Percentiles rank a stretch among this genome's conserved stretches.
Conservation (phyloP, 2,888 invertebrate species). For the Pachliopta kotzebuea region DNA sequence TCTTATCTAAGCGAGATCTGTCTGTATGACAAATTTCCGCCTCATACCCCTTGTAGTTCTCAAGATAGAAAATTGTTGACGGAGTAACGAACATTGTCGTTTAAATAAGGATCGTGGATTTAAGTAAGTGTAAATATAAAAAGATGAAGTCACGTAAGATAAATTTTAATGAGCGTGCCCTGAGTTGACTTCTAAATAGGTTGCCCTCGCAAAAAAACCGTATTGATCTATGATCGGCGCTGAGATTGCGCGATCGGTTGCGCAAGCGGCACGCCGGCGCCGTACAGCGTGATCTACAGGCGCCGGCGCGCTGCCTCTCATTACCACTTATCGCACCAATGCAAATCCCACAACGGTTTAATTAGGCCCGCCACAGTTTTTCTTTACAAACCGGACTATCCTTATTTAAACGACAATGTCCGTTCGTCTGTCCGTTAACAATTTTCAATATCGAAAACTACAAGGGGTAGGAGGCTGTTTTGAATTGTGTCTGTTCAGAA, state of each 20-base stretch:
- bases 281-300: slow-evolving; percentile 71
- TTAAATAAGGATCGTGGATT: too few species aligned
- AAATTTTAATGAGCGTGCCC: slow-evolving; percentile 21
- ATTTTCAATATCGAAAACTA: too few species aligned
- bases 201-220: slow-evolving; percentile 31
- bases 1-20: too few species aligned
- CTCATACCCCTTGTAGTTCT: too few species aligned
- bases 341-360: slow-evolving; percentile 64
- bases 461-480: too few species aligned
- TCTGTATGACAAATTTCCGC: too few species aligned
- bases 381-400: slow-evolving; percentile 31
- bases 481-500: too few species aligned
- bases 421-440: too few species aligned
- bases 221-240: slow-evolving; percentile 39
- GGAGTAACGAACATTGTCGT: too few species aligned
- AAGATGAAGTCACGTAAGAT: not conserved
- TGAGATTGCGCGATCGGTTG: slow-evolving; percentile 44
- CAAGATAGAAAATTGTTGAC: too few species aligned
- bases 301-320: slow-evolving; percentile 53
- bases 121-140: not conserved
- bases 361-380: slow-evolving; percentile 46
- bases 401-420: too few species aligned
- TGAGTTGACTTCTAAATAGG: slow-evolving; percentile 23
- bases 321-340: slow-evolving; percentile 66
- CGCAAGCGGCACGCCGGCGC: slow-evolving; percentile 63